phyloP scores from a whole-genome alignment of 2,888 invertebrate species.

The Leptopilina myrica region DNA sequence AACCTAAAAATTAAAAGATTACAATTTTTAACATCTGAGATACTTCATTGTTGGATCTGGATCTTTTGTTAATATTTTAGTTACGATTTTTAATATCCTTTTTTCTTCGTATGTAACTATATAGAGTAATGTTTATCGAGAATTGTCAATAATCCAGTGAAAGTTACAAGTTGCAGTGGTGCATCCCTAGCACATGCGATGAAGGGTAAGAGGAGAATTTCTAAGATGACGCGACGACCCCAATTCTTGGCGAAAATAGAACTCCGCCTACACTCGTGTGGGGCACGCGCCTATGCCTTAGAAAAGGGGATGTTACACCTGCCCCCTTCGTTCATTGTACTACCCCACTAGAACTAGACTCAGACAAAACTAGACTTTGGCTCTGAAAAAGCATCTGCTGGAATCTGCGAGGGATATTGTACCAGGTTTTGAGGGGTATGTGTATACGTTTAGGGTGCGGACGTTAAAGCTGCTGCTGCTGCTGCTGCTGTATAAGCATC shows the following conservation, averaged over 20 bases:
- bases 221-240: slow-evolving; percentile 43
- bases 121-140: no score
- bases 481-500: slow-evolving; percentile 61
- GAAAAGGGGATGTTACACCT: slow-evolving; percentile 70
- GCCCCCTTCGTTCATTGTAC: slow-evolving; percentile 71
- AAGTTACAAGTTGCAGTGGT: not conserved
- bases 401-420: slow-evolving; percentile 73
- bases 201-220: not conserved
- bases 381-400: slow-evolving; percentile 70
- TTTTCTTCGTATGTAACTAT: no score
- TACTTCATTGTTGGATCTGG: no score
- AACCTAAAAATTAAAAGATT: no score
- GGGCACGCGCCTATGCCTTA: slow-evolving; percentile 73
- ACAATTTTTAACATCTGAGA: no score
- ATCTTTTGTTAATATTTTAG: no score
- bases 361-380: slow-evolving; percentile 48
- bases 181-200: not conserved
- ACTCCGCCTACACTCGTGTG: slow-evolving; percentile 76
- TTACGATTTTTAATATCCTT: no score
- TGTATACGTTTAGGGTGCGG: slow-evolving; percentile 60
- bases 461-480: slow-evolving; percentile 56
- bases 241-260: slow-evolving; percentile 49
- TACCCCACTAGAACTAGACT: slow-evolving; percentile 69
- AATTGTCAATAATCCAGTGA: no score
- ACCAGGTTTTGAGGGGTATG: slow-evolving; percentile 55